Percentiles rank a stretch among this genome's conserved stretches.
Evolutionary conservation across 2,888 invertebrate species (phyloP).

Genomic region (Aphidius colemani): DNA sequence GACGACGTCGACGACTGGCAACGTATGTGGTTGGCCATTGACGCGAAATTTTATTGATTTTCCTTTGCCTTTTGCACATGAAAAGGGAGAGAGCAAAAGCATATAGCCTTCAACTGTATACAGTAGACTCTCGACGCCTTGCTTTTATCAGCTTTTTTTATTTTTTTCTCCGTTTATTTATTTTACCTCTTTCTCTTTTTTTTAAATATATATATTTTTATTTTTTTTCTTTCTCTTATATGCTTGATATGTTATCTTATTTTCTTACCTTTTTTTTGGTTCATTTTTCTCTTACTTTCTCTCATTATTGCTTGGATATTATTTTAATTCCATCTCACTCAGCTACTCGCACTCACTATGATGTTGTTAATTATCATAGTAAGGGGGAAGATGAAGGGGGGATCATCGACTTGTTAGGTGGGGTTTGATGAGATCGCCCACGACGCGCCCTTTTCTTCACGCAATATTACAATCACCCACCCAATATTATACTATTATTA

Average conservation of each 20-base stretch:
- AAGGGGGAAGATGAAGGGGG: conserved; percentile 5
- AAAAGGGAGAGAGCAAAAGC: conserved; percentile 4
- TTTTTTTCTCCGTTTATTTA: not conserved
- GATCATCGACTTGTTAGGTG: conserved; percentile 6
- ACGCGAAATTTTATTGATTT: conserved; percentile 32
- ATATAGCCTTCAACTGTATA: not conserved
- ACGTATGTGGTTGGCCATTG: conserved; percentile 32
- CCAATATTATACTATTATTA: no score
- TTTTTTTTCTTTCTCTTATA: not conserved
- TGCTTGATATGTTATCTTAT: not conserved
- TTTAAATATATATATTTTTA: no score
- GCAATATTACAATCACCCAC: conserved; percentile 15
- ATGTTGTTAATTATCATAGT: conserved; percentile 21
- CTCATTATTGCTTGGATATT: no score
- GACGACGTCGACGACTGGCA: conserved; percentile 26
- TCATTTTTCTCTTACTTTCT: no score
- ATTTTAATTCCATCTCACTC: no score
- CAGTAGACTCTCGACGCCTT: conserved; percentile 20
- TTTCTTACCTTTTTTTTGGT: no score
- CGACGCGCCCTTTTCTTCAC: conserved; percentile 1
- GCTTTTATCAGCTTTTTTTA: conserved; percentile 10
- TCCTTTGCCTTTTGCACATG: conserved; percentile 27
- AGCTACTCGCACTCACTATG: not conserved
- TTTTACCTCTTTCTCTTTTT: no score
- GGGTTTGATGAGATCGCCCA: conserved; percentile 16